phyloP scores from a whole-genome alignment of 2,888 invertebrate genomes.

The Criorhina ranunculi region DNA sequence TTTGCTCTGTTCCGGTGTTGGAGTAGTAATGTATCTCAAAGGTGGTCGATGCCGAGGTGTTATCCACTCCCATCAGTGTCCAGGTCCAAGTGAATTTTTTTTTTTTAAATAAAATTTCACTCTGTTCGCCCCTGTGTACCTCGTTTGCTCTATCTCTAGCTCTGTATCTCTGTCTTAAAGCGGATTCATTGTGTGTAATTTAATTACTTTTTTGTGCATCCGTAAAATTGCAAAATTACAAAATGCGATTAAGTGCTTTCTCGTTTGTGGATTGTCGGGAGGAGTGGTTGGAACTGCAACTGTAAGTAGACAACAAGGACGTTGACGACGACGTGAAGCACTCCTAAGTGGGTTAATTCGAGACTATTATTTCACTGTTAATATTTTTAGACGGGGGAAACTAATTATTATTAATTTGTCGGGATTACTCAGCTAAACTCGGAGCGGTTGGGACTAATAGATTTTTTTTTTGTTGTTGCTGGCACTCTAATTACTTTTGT shows the following conservation, averaged over 20 bases:
- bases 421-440: conserved; percentile 22
- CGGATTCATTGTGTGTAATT: conserved; percentile 56
- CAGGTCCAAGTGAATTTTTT: too few relatives aligned
- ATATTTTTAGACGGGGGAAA: conserved; percentile 33
- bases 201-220: conserved; percentile 67
- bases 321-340: not conserved
- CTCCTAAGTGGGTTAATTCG: conserved; percentile 21
- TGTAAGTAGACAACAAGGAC: not conserved
- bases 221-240: conserved; percentile 58
- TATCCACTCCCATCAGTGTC: not conserved
- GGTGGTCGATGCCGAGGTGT: not conserved
- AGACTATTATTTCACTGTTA: conserved; percentile 16
- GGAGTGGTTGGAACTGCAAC: not conserved
- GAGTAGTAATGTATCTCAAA: too few relatives aligned
- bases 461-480: not conserved
- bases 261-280: conserved; percentile 40
- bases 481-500: conserved; percentile 4
- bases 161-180: conserved; percentile 4
- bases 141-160: not conserved
- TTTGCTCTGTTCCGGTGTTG: not conserved
- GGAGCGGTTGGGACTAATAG: not conserved
- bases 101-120: conserved; percentile 12
- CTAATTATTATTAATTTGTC: conserved; percentile 41
- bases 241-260: conserved; percentile 61
- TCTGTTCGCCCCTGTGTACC: not conserved